These are phyloP conservation scores for Pogonognathellus flavescens DNA, from an alignment of 1,140 invertebrate genomes.

Conservation along the genomic window DNA sequence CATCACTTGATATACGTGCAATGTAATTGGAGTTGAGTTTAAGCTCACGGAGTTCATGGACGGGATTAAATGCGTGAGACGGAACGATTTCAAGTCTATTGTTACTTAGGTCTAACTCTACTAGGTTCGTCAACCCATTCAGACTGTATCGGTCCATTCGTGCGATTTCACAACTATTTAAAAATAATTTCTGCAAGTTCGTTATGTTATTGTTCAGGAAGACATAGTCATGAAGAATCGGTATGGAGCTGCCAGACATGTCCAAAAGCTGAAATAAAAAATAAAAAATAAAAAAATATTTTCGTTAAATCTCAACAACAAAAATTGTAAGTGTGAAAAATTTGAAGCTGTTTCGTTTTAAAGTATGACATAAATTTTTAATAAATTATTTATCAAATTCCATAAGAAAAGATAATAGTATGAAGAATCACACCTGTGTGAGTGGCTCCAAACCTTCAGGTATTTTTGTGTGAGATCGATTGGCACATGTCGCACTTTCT, in stretches of 20 bases:
- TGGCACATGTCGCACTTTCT: slow-evolving; percentile 82
- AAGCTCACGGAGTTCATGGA: slow-evolving; percentile 82
- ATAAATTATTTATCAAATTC: not conserved
- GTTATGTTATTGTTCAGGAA: slow-evolving; percentile 80
- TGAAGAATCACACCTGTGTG: slow-evolving; percentile 73
- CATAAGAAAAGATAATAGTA: not conserved
- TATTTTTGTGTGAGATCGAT: slow-evolving; percentile 79
- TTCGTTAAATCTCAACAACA: no score
- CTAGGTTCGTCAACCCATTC: slow-evolving; percentile 79
- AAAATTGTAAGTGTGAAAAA: no score
- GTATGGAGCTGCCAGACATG: slow-evolving; percentile 79
- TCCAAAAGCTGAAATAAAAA: slow-evolving; percentile 74
- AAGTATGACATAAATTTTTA: no score
- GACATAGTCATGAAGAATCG: slow-evolving; percentile 77
- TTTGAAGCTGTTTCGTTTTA: no score
- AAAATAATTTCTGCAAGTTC: slow-evolving; percentile 84
- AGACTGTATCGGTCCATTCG: slow-evolving; percentile 78
- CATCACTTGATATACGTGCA: slow-evolving; percentile 77
- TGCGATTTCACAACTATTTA: slow-evolving; percentile 77
- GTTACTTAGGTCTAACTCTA: slow-evolving; percentile 83
- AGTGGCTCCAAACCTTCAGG: slow-evolving; percentile 79
- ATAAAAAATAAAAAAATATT: not conserved
- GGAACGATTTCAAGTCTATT: slow-evolving; percentile 80
- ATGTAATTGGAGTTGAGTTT: slow-evolving; percentile 82
- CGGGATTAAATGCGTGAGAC: slow-evolving; percentile 78